Conservation (phyloP, 2,113 vertebrate genomes). For the Pomatostomus ruficeps region DNA sequence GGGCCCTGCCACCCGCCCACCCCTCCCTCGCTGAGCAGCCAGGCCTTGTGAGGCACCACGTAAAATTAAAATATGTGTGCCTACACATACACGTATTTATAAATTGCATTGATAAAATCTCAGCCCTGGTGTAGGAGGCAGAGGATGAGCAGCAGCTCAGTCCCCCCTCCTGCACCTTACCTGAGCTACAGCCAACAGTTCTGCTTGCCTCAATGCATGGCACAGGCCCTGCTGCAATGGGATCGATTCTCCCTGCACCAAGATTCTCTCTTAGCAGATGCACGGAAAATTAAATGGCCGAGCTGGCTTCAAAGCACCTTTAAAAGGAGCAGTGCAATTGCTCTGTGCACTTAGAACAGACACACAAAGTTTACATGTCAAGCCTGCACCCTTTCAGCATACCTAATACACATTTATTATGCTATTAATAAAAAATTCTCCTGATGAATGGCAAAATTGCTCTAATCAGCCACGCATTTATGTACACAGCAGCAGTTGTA, state of each 20-base stretch:
- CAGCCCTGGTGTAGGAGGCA: background rate
- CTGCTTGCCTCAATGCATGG: rapidly evolving
- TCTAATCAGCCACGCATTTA: background rate
- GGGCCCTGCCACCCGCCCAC: background rate
- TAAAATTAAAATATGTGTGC: too few species aligned
- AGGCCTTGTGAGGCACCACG: rapidly evolving
- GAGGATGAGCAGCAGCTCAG: background rate
- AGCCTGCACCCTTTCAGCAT: background rate
- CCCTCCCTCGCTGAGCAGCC: background rate
- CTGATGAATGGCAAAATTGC: background rate
- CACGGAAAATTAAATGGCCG: background rate
- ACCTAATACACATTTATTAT: background rate
- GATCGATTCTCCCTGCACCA: background rate
- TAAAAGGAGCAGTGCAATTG: background rate
- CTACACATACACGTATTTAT: rapidly evolving
- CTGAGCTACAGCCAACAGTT: rapidly evolving
- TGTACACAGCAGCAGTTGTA: background rate
- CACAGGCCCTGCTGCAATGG: rapidly evolving
- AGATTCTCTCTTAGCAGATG: background rate
- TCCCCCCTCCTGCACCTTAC: background rate
- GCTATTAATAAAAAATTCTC: background rate
- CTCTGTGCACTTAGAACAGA: background rate
- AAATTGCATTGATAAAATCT: background rate
- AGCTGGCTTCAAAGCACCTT: background rate
- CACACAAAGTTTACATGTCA: background rate